phyloP scores from a whole-genome alignment of 2,113 vertebrate species.

The Lonchura striata region DNA sequence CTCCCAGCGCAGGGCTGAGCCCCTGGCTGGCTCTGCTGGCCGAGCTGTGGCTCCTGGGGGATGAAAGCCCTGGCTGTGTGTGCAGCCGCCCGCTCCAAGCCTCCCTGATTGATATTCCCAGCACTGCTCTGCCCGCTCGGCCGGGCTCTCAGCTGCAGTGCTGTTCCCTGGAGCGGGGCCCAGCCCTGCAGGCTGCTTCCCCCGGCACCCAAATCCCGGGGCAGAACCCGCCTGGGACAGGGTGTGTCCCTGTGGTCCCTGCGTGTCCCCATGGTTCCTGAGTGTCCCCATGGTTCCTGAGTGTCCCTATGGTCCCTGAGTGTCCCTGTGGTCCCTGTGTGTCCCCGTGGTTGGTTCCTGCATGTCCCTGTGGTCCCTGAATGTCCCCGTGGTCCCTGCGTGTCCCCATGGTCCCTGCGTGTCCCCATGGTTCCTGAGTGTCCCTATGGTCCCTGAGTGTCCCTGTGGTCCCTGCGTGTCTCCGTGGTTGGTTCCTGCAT shows the following conservation, averaged over 20 bases:
- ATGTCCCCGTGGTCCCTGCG: neutral
- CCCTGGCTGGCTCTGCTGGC: neutral
- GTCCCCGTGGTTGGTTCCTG: neutral
- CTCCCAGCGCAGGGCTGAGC: neutral
- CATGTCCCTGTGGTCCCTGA: neutral
- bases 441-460: too few relatives aligned
- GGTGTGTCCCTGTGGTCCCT: neutral
- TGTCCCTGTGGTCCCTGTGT: too few relatives aligned
- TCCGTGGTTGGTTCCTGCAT: too few relatives aligned
- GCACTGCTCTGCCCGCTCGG: slow-evolving; percentile 52
- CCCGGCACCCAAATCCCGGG: neutral
- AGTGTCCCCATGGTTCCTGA: rapidly evolving
- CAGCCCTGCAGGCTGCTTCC: slow-evolving; percentile 4
- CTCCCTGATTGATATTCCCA: slow-evolving; percentile 62
- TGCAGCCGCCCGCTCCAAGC: neutral
- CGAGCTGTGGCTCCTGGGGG: neutral
- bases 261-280: rapidly evolving
- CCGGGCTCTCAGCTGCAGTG: slow-evolving; percentile 53
- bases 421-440: too few relatives aligned
- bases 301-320: neutral
- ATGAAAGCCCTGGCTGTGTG: slow-evolving; percentile 50
- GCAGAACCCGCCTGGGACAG: rapidly evolving
- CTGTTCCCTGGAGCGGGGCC: slow-evolving; percentile 13
- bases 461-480: neutral
- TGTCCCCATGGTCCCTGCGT: neutral